phyloP scores from a whole-genome alignment of 2,888 invertebrate genomes.

The Drosophila testacea region DNA sequence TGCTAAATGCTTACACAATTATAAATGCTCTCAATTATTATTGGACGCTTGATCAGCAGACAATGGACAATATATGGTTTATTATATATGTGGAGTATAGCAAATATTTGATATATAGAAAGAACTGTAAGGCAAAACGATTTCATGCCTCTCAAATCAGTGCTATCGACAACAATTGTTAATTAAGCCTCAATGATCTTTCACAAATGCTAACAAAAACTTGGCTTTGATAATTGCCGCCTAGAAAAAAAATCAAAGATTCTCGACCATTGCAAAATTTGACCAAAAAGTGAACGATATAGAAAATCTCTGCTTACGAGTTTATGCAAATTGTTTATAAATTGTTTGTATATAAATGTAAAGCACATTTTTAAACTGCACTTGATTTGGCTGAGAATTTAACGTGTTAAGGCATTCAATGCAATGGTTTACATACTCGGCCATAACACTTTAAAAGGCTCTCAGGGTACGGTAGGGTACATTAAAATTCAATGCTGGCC shows the following conservation, averaged over 20 bases:
- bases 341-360: neutral
- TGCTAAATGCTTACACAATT: slow-evolving; percentile 60
- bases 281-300: slow-evolving; percentile 13
- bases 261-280: slow-evolving; percentile 26
- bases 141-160: slow-evolving; percentile 69
- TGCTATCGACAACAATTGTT: slow-evolving; percentile 66
- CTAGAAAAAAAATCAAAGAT: slow-evolving; percentile 10
- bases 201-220: slow-evolving; percentile 41
- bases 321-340: slow-evolving; percentile 6
- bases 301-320: neutral
- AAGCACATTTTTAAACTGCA: slow-evolving; percentile 13
- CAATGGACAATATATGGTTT: slow-evolving; percentile 37
- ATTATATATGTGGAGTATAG: slow-evolving; percentile 49
- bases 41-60: slow-evolving; percentile 36
- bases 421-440: slow-evolving; percentile 35
- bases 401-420: slow-evolving; percentile 2
- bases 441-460: slow-evolving; percentile 54
- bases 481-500: slow-evolving; percentile 59
- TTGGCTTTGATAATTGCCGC: slow-evolving; percentile 53
- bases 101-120: slow-evolving; percentile 50
- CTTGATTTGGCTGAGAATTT: slow-evolving; percentile 19
- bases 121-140: slow-evolving; percentile 52
- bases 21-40: slow-evolving; percentile 58
- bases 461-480: slow-evolving; percentile 42
- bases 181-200: slow-evolving; percentile 63